These are phyloP conservation scores for Solenopsis invicta DNA, from an alignment of 1,140 invertebrate species.

Conservation along the genomic window DNA sequence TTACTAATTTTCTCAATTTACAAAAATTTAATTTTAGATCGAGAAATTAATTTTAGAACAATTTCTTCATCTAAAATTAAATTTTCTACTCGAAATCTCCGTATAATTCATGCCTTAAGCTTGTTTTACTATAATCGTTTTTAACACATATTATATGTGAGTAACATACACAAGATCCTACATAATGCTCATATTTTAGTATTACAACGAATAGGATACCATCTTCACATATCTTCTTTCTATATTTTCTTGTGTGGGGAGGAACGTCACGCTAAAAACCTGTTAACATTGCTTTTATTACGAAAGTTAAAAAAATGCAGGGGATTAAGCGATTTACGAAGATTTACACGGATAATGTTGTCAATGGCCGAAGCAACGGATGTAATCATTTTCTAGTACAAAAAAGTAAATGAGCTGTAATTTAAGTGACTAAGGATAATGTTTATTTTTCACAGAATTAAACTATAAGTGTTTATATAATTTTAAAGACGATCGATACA, in stretches of 20 bases:
- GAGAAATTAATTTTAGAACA: slow-evolving; percentile 17
- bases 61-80: slow-evolving; percentile 32
- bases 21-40: slow-evolving; percentile 21
- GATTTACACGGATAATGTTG: slow-evolving; percentile 16
- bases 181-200: slow-evolving; percentile 86
- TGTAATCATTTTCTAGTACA: slow-evolving; percentile 72
- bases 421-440: slow-evolving; percentile 68
- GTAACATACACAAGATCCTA: slow-evolving; percentile 82
- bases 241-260: slow-evolving; percentile 59
- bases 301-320: slow-evolving; percentile 54
- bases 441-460: slow-evolving; percentile 56
- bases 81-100: slow-evolving; percentile 58
- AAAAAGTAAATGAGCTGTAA: slow-evolving; percentile 63
- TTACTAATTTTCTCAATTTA: slow-evolving; percentile 33
- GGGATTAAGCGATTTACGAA: slow-evolving; percentile 66
- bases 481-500: slow-evolving; percentile 52
- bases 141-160: slow-evolving; percentile 81
- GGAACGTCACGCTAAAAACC: slow-evolving; percentile 48
- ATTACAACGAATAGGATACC: slow-evolving; percentile 86
- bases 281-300: slow-evolving; percentile 67
- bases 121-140: slow-evolving; percentile 83
- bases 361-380: slow-evolving; percentile 1
- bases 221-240: slow-evolving; percentile 74
- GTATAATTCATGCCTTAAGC: slow-evolving; percentile 77
- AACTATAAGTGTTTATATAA: slow-evolving; percentile 61